phyloP scores from a whole-genome alignment of 2,888 invertebrate genomes.

The Laothoe populi region DNA sequence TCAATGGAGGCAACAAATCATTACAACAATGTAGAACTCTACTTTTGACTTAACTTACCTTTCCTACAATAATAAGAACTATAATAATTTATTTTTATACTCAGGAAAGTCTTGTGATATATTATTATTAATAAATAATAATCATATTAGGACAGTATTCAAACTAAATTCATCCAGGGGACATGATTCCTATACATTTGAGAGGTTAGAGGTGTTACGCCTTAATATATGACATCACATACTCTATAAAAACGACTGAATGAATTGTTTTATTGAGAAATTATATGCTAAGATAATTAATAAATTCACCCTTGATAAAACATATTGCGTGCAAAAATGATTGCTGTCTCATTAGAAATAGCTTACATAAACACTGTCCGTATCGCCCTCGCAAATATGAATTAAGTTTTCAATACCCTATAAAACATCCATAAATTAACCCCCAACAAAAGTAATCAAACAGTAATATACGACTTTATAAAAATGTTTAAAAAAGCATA shows the following conservation, averaged over 20 bases:
- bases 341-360: background rate
- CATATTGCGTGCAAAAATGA: background rate
- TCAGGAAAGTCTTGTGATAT: no score
- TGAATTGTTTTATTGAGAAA: background rate
- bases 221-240: no score
- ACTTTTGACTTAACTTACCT: no score
- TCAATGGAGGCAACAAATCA: no score
- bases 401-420: slow-evolving; percentile 13
- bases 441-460: slow-evolving; percentile 4
- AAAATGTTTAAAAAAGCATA: slow-evolving; percentile 7
- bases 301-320: background rate
- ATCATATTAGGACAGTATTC: no score
- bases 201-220: no score
- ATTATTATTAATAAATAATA: no score
- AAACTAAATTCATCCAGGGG: no score
- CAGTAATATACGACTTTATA: background rate
- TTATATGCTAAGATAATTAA: background rate
- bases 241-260: background rate
- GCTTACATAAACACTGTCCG: background rate
- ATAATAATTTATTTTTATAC: no score
- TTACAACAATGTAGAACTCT: no score
- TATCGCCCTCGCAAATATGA: background rate
- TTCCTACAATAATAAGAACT: no score
- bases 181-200: no score
- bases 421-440: slow-evolving; percentile 14